phyloP scores from a whole-genome alignment of 2,113 vertebrate species.

The Platichthys stellatus region DNA sequence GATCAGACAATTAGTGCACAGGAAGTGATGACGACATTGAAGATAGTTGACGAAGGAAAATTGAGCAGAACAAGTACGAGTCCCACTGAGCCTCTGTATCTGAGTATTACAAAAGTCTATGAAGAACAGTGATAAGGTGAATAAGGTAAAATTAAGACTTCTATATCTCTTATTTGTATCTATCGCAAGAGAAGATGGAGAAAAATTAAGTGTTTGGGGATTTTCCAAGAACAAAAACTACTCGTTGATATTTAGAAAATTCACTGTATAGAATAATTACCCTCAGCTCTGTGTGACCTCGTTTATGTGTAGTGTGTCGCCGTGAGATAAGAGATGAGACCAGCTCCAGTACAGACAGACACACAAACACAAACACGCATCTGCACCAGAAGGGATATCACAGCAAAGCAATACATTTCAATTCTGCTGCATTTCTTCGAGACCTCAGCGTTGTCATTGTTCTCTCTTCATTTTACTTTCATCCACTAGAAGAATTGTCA shows the following conservation, averaged over 20 bases:
- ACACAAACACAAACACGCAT: slow-evolving; percentile 9
- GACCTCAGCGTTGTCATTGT: slow-evolving; percentile 40
- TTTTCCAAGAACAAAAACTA: background rate
- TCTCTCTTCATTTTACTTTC: slow-evolving; percentile 49
- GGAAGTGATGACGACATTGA: slow-evolving; percentile 26
- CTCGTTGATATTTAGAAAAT: background rate
- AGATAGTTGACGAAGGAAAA: slow-evolving; percentile 15
- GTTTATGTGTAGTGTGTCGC: slow-evolving; percentile 10
- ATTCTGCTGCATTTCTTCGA: slow-evolving; percentile 40
- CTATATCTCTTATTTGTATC: background rate
- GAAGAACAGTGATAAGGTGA: background rate
- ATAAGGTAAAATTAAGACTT: background rate
- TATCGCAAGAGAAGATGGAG: background rate
- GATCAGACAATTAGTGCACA: slow-evolving; percentile 41
- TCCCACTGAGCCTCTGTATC: background rate
- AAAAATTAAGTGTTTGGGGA: background rate
- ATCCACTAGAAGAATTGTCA: slow-evolving; percentile 50
- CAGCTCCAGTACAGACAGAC: background rate
- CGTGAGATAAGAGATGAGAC: slow-evolving; percentile 13
- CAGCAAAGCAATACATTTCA: slow-evolving; percentile 1
- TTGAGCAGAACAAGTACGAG: slow-evolving; percentile 14
- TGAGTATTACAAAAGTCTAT: background rate
- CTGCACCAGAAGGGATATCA: slow-evolving; percentile 17
- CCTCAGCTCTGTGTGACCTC: background rate
- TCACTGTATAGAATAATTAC: slow-evolving; percentile 14